Evolutionary conservation across 2,888 invertebrate genomes (phyloP).

Genomic region (Morpho helenor): DNA sequence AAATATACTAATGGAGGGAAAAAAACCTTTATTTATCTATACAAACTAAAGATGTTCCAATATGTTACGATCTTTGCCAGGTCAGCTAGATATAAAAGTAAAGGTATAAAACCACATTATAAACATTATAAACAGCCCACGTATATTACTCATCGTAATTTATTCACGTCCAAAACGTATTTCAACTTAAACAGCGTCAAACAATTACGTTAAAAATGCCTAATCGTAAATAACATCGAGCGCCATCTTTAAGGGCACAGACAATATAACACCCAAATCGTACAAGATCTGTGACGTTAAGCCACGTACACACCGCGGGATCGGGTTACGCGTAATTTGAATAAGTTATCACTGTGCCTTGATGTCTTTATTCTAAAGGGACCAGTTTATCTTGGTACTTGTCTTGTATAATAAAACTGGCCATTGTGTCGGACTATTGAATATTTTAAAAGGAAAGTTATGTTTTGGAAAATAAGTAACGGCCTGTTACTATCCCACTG

Average conservation of each 20-base stretch:
- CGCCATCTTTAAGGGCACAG: conserved; percentile 19
- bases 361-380: conserved; percentile 65
- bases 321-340: conserved; percentile 67
- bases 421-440: background rate
- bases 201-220: conserved; percentile 20
- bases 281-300: conserved; percentile 36
- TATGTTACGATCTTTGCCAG: no score
- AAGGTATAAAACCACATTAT: no score
- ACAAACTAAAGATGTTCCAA: no score
- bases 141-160: conserved; percentile 4
- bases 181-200: conserved; percentile 13
- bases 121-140: no score
- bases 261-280: conserved; percentile 34
- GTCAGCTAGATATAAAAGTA: no score
- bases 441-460: background rate
- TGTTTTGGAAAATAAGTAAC: no score
- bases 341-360: conserved; percentile 57
- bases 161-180: conserved; percentile 9
- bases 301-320: conserved; percentile 57
- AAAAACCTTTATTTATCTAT: no score
- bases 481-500: no score
- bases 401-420: conserved; percentile 8
- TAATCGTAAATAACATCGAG: conserved; percentile 19
- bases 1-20: no score
- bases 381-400: conserved; percentile 20